Evolutionary conservation across 1,140 invertebrate species (phyloP).

Genomic region (Teleogryllus occipitalis): DNA sequence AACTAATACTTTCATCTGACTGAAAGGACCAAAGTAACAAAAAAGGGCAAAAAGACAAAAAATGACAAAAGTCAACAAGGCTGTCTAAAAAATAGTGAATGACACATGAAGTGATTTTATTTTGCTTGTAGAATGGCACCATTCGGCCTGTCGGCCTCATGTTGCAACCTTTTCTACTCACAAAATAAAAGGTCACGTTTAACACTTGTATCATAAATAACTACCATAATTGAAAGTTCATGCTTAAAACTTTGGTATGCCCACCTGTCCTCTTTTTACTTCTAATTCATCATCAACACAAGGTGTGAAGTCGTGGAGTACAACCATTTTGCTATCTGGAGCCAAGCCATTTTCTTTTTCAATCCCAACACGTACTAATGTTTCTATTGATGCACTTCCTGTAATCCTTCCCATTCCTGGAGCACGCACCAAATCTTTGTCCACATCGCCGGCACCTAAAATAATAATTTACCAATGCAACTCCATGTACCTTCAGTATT

Average conservation of each 20-base stretch:
- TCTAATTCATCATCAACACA: constrained; percentile 91
- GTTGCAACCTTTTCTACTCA: neutral
- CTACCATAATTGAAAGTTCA: too few relatives aligned
- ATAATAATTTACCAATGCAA: neutral
- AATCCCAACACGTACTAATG: constrained; percentile 83
- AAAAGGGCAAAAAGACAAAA: too few relatives aligned
- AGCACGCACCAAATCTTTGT: constrained; percentile 59
- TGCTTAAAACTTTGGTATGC: constrained; percentile 15
- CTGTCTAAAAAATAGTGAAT: too few relatives aligned
- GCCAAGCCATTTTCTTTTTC: constrained; percentile 89
- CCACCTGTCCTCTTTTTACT: constrained; percentile 59
- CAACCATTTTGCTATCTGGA: constrained; percentile 90
- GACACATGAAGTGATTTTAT: too few relatives aligned
- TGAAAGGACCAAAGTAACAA: too few relatives aligned
- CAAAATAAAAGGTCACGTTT: neutral
- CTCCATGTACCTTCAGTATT: too few relatives aligned
- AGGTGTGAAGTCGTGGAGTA: constrained; percentile 87
- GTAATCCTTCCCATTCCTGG: constrained; percentile 81
- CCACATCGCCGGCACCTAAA: constrained; percentile 44
- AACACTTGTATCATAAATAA: too few relatives aligned
- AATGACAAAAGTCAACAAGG: too few relatives aligned
- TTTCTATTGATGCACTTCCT: constrained; percentile 90
- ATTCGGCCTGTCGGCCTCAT: neutral
- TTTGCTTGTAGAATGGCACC: too few relatives aligned
- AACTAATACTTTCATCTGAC: too few relatives aligned